Evolutionary conservation across 2,113 vertebrate genomes (phyloP), one percentile per base, ranked within the genome.

Genomic region (Propithecus coquereli): DNA sequence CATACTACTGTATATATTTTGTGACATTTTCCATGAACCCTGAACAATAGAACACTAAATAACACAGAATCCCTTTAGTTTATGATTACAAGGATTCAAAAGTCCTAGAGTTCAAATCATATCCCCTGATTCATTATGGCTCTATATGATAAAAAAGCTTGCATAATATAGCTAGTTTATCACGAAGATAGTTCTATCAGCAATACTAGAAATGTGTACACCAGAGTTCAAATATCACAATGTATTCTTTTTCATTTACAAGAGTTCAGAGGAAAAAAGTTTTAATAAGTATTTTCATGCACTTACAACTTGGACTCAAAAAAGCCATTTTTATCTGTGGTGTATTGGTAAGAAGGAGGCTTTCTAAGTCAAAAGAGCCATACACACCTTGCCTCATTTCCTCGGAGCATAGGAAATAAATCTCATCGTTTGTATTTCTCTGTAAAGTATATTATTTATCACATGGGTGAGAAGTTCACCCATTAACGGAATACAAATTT

Each of bases 391-490:
- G 1, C 37, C 86, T 98, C 76, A 83, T 76, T 83, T 86, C 37
- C 59, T 30, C 1, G 27, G 0, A 96, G 77, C 25, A 76, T 82
- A 94, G 14, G 57, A 79, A 97, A 98, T 91, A 98, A 65, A 97
- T 87, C 73, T 90, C 88, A 95, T 84, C 25, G 85, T 96, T 98
- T 93, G n/a, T 87, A 73, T 61, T 81, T 96, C 85, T 94, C 88
- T 93, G 80, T 85, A 96, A 96, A 86, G 87, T 95, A 96, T 74
- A 80, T 71, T 98, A 97, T 97, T 97, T 97, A 98, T 97, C 96
- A 95, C 81, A 87, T 43, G 91, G 87, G 93, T 93, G 90, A 98
- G 90, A 86, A 97, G 94, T 81, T 98, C 90, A 96, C 76, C 32
- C 86, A 85, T 96, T 97, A 98, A 97, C 73, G 87, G 40, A 93